Percentiles rank a stretch among this genome's conserved stretches.
These are phyloP conservation scores for Meloidogyne hapla DNA, from an alignment of 1,140 invertebrate species.

Conservation along the genomic window DNA sequence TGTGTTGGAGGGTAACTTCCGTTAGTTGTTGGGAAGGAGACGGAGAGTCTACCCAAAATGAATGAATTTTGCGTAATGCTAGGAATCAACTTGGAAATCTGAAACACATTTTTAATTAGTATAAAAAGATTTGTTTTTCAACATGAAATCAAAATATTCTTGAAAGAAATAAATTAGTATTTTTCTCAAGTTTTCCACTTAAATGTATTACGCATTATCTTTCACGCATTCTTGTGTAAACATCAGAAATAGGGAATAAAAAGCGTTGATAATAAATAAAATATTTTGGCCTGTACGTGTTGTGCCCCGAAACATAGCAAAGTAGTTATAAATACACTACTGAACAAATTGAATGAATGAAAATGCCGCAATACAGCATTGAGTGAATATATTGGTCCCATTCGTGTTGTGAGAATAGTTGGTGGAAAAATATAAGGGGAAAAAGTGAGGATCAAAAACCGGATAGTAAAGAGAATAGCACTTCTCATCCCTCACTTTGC, in stretches of 20 bases:
- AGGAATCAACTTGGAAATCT: background rate
- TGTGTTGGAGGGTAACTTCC: slow-evolving; percentile 8
- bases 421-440: background rate
- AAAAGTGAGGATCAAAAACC: background rate
- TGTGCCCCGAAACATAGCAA: too few species aligned
- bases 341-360: background rate
- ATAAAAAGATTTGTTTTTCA: too few species aligned
- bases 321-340: too few species aligned
- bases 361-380: slow-evolving; percentile 5
- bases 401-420: background rate
- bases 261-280: too few species aligned
- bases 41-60: background rate
- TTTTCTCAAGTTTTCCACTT: too few species aligned
- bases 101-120: background rate
- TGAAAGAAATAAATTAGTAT: too few species aligned
- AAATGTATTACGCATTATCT: too few species aligned
- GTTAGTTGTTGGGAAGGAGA: background rate
- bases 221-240: too few species aligned
- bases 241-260: too few species aligned
- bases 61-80: background rate
- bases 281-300: too few species aligned
- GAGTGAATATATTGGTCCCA: background rate
- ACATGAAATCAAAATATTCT: too few species aligned
- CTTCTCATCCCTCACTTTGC: background rate
- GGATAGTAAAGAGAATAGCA: slow-evolving; percentile 4